phyloP scores from a whole-genome alignment of 2,113 vertebrate species.

The Xenotilapia longispinis region DNA sequence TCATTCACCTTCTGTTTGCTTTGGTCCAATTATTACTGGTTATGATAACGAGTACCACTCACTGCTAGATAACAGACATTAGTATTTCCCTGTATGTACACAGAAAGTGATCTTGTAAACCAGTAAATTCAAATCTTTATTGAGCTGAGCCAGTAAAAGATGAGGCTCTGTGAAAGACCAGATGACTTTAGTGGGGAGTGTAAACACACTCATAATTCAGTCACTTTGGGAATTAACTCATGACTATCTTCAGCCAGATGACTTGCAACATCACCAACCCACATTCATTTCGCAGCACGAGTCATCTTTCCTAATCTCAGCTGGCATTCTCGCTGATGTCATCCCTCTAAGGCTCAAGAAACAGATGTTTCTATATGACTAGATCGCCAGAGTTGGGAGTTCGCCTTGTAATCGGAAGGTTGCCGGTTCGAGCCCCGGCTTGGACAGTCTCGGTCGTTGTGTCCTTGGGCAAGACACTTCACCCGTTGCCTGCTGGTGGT shows the following conservation, averaged over 20 bases:
- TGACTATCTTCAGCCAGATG: neutral
- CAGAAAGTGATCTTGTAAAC: neutral
- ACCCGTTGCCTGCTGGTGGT: neutral
- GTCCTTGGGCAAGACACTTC: neutral
- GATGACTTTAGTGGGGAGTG: neutral
- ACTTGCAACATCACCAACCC: neutral
- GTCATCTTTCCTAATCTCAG: neutral
- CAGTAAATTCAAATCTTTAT: neutral
- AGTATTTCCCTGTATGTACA: neutral
- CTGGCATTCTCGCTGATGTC: neutral
- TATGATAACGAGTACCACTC: rapidly evolving
- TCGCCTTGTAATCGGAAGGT: rapidly evolving
- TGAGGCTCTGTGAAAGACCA: neutral
- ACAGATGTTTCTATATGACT: neutral
- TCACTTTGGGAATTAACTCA: neutral
- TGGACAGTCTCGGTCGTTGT: rapidly evolving
- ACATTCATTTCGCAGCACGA: neutral
- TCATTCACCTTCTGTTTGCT: neutral
- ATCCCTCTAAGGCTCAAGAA: neutral
- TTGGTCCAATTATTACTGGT: neutral
- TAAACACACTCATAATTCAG: conserved; percentile 1
- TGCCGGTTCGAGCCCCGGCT: neutral
- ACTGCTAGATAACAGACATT: neutral
- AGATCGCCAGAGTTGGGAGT: rapidly evolving
- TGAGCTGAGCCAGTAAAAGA: neutral